These are phyloP conservation scores for Pseudomugil tenellus DNA, from an alignment of 2,797 vertebrate species.

Conservation along the genomic window DNA sequence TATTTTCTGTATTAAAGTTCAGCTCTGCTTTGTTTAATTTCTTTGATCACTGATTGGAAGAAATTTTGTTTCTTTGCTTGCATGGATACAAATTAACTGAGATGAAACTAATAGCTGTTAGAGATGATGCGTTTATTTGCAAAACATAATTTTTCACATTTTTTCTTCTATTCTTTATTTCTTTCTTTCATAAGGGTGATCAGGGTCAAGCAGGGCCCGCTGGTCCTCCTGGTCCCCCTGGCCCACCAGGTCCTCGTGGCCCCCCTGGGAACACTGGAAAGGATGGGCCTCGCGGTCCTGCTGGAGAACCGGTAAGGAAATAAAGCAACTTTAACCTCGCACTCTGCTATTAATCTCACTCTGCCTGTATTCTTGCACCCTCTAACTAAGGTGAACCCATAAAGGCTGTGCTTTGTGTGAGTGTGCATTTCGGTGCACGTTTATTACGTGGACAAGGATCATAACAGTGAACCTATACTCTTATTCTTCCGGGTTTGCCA, in stretches of 20 bases:
- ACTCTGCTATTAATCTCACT: constrained; percentile 4
- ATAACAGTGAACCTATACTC: constrained; percentile 39
- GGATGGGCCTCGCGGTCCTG: constrained; percentile 89
- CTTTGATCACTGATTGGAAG: neutral
- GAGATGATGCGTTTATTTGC: neutral
- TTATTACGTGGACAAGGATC: constrained; percentile 31
- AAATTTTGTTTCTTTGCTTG: neutral
- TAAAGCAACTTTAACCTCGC: constrained; percentile 1
- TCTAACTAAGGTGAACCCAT: constrained; percentile 34
- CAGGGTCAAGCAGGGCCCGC: constrained; percentile 89
- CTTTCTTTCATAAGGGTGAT: constrained; percentile 84
- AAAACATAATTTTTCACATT: neutral
- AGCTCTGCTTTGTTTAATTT: neutral
- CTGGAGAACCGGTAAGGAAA: constrained; percentile 88
- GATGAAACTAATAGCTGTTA: neutral
- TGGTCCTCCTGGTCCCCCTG: constrained; percentile 91
- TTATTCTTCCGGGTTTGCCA: constrained; percentile 57
- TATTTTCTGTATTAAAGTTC: neutral
- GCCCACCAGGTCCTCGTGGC: constrained; percentile 89
- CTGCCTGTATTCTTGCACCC: constrained; percentile 13
- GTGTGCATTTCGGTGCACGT: constrained; percentile 25
- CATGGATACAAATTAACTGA: neutral
- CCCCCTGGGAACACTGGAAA: constrained; percentile 94
- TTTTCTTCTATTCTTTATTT: neutral
- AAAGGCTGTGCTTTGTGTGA: constrained; percentile 26